A percentile compares a stretch with the other conserved stretches of the same genome.
These are phyloP conservation scores for Gila robusta DNA, from an alignment of 2,797 vertebrate genomes.

Conservation along the genomic window DNA sequence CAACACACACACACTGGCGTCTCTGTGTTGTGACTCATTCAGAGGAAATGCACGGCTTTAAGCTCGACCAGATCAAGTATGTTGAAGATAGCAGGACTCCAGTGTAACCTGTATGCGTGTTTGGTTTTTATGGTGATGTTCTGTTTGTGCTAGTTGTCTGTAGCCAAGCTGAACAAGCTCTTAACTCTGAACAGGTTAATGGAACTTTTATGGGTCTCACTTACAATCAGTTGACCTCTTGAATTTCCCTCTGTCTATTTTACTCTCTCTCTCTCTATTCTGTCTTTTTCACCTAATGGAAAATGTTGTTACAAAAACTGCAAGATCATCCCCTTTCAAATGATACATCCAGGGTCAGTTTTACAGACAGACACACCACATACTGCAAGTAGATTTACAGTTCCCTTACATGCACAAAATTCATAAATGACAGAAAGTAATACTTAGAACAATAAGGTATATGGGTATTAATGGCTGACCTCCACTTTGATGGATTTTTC, in stretches of 20 bases:
- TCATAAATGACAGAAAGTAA: slow-evolving; percentile 10
- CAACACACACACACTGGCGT: slow-evolving; percentile 73
- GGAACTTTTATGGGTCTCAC: slow-evolving; percentile 93
- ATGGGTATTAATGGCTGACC: background rate
- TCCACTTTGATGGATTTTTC: slow-evolving; percentile 18
- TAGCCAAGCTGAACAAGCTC: slow-evolving; percentile 91
- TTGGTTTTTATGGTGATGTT: slow-evolving; percentile 92
- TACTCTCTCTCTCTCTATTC: slow-evolving; percentile 22
- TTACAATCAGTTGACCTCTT: slow-evolving; percentile 92
- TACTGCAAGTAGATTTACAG: slow-evolving; percentile 13
- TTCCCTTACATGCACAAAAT: slow-evolving; percentile 17
- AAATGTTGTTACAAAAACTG: slow-evolving; percentile 21
- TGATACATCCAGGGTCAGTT: slow-evolving; percentile 24
- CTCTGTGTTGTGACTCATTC: slow-evolving; percentile 76
- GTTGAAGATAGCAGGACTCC: slow-evolving; percentile 28
- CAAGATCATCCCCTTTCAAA: slow-evolving; percentile 32
- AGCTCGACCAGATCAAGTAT: slow-evolving; percentile 28
- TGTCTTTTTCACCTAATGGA: slow-evolving; percentile 26
- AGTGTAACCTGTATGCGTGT: slow-evolving; percentile 35
- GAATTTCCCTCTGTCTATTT: slow-evolving; percentile 72
- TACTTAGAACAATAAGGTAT: slow-evolving; percentile 4
- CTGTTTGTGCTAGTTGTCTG: slow-evolving; percentile 99
- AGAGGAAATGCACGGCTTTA: slow-evolving; percentile 33
- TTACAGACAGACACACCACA: slow-evolving; percentile 17
- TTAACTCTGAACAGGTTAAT: slow-evolving; percentile 96